These are phyloP conservation scores for Forbesichthys papilliferus DNA, from an alignment of 2,113 vertebrate genomes.

Conservation along the genomic window DNA sequence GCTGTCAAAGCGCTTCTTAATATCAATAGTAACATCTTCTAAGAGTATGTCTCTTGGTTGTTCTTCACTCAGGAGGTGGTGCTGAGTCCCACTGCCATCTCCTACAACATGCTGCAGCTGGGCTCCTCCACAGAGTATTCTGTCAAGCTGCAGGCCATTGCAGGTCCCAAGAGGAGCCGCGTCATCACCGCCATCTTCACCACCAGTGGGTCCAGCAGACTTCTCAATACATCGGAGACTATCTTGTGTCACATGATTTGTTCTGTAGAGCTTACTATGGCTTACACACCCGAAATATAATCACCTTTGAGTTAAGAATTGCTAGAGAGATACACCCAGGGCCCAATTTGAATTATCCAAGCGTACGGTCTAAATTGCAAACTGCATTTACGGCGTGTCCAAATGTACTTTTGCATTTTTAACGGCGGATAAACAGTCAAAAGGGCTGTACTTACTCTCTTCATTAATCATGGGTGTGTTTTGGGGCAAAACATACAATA, in stretches of 20 bases:
- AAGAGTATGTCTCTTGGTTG: neutral
- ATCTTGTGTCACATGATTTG: neutral
- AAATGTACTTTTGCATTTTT: too few species aligned
- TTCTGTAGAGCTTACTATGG: neutral
- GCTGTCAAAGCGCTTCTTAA: neutral
- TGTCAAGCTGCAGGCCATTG: slow-evolving; percentile 85
- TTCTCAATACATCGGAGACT: neutral
- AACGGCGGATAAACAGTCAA: too few species aligned
- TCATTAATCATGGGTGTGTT: too few species aligned
- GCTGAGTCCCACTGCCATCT: slow-evolving; percentile 83
- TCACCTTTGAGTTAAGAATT: too few species aligned
- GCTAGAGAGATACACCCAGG: too few species aligned
- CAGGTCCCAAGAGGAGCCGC: slow-evolving; percentile 83
- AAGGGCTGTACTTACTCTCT: too few species aligned
- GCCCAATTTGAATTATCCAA: too few species aligned
- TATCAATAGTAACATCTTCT: neutral
- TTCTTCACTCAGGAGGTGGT: slow-evolving; percentile 82
- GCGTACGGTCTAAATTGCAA: too few species aligned
- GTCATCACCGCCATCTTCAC: slow-evolving; percentile 81
- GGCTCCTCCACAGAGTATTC: slow-evolving; percentile 87
- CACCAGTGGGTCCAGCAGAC: slow-evolving; percentile 82
- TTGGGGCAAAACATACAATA: too few species aligned
- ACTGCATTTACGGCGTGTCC: too few species aligned
- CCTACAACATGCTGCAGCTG: slow-evolving; percentile 86
- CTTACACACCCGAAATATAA: too few species aligned